Conservation (phyloP, 2,113 vertebrate species). For the Patagioenas fasciata region DNA sequence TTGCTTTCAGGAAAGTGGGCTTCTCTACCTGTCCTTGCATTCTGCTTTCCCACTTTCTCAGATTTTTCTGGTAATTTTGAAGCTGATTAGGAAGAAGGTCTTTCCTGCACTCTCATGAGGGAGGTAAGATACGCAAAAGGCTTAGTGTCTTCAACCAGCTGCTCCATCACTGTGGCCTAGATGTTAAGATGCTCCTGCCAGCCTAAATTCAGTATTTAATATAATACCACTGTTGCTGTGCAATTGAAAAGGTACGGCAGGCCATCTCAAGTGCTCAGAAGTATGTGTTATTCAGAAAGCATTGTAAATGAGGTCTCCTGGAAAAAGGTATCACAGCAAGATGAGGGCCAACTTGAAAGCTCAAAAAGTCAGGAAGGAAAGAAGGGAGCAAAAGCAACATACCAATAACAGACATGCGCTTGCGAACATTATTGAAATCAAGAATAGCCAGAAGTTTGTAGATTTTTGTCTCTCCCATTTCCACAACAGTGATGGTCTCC, state of each 20-base stretch:
- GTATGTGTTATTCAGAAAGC: neutral
- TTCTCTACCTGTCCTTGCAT: neutral
- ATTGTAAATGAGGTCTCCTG: neutral
- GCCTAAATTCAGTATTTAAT: neutral
- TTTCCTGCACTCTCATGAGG: neutral
- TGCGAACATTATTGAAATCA: constrained; percentile 93
- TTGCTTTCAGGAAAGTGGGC: neutral
- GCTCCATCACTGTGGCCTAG: neutral
- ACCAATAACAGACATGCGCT: constrained; percentile 98
- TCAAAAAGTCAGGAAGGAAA: neutral
- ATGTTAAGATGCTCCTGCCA: neutral
- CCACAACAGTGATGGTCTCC: constrained; percentile 83
- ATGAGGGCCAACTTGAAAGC: neutral
- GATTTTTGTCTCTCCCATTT: constrained; percentile 82
- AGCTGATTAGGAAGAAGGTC: neutral
- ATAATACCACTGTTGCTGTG: neutral
- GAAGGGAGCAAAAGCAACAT: neutral
- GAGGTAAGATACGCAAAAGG: neutral
- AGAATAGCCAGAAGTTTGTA: constrained; percentile 90
- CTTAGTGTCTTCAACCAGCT: neutral
- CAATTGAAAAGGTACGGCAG: neutral
- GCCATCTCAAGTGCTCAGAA: neutral
- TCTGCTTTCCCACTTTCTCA: neutral
- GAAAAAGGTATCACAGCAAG: neutral
- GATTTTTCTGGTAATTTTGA: neutral